phyloP scores from a whole-genome alignment of 2,797 vertebrate genomes.

The Myotis vivesi region DNA sequence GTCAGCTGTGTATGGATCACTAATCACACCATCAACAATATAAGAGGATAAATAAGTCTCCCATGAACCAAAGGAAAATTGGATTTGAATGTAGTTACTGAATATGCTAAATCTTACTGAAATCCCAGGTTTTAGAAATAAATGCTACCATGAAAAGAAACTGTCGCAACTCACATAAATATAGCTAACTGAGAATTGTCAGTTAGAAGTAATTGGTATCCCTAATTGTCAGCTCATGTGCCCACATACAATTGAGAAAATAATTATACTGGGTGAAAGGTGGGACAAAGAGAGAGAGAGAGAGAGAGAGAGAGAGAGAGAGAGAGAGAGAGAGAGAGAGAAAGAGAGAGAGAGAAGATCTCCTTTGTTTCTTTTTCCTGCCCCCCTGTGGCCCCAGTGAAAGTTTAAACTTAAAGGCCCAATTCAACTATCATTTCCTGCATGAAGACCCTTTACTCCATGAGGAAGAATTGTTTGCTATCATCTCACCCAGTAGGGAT shows the following conservation, averaged over 20 bases:
- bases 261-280: background rate
- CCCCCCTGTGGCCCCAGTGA: background rate
- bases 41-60: background rate
- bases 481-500: background rate
- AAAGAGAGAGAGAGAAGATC: too few species aligned
- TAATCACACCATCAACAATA: background rate
- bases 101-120: background rate
- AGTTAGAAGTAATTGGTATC: background rate
- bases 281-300: background rate
- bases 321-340: too few species aligned
- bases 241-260: background rate
- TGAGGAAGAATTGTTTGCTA: background rate
- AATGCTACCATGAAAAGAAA: background rate
- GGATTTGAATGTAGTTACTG: background rate
- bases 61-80: background rate
- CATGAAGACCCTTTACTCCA: background rate
- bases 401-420: background rate
- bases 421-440: background rate
- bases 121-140: background rate
- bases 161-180: background rate
- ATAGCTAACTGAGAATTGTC: background rate
- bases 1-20: background rate
- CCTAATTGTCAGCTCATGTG: background rate
- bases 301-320: background rate
- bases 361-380: background rate